Evolutionary conservation across 2,113 vertebrate species (phyloP).

Genomic region (Mastomys natalensis): DNA sequence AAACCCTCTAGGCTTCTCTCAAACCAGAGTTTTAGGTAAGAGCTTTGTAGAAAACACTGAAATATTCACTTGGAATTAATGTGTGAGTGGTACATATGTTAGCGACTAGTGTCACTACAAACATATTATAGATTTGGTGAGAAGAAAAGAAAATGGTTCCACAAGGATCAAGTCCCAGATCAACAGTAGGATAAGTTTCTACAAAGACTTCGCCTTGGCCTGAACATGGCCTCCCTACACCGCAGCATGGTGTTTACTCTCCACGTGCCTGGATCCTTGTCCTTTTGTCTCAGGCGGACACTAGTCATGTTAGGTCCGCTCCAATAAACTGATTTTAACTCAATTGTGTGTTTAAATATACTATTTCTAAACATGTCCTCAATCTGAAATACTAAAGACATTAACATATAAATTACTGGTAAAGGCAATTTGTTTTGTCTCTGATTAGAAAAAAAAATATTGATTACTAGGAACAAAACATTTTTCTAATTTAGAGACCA

Average conservation of each 20-base stretch:
- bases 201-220: not conserved
- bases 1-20: not conserved
- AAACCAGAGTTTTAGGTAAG: not conserved
- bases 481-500: not conserved
- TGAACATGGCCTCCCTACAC: rapidly evolving
- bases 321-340: not conserved
- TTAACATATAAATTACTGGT: not conserved
- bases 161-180: not conserved
- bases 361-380: not conserved
- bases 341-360: not conserved
- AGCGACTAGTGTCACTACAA: not conserved
- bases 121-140: not conserved
- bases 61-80: not conserved
- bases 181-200: not conserved
- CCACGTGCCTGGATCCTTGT: not conserved
- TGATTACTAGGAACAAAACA: not conserved
- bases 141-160: not conserved
- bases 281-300: not conserved
- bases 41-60: not conserved
- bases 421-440: not conserved
- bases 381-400: not conserved
- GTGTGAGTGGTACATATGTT: not conserved
- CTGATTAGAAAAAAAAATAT: not conserved
- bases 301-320: not conserved
- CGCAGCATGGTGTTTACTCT: no score